These are phyloP conservation scores for Cololabis saira DNA, from an alignment of 2,113 vertebrate genomes.

Conservation along the genomic window DNA sequence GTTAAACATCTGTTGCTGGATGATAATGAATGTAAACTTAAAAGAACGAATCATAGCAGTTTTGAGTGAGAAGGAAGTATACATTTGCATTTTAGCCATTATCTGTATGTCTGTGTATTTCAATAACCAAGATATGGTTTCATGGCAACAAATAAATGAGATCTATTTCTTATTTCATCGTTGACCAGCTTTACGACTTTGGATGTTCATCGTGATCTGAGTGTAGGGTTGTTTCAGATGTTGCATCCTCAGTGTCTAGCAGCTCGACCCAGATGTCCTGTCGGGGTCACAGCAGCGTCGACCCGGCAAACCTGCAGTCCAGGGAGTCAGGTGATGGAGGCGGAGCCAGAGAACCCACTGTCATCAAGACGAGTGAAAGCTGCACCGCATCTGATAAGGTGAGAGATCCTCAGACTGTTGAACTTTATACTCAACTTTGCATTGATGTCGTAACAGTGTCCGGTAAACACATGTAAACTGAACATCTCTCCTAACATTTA, in stretches of 20 bases:
- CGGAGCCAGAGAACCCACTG: not conserved
- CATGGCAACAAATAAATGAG: too few relatives aligned
- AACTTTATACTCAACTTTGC: not conserved
- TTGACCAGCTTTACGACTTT: not conserved
- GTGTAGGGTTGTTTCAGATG: conserved; percentile 9
- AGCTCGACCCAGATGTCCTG: too few relatives aligned
- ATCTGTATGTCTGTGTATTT: too few relatives aligned
- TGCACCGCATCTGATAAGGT: conserved; percentile 23
- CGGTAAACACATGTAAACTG: too few relatives aligned
- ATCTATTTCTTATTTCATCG: too few relatives aligned
- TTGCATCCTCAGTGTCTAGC: conserved; percentile 4
- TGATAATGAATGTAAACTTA: too few relatives aligned
- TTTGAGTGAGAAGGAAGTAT: too few relatives aligned
- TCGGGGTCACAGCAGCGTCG: not conserved
- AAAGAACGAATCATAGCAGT: too few relatives aligned
- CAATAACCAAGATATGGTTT: too few relatives aligned
- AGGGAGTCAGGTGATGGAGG: conserved; percentile 16
- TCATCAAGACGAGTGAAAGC: conserved; percentile 20
- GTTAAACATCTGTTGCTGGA: too few relatives aligned
- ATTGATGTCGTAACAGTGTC: too few relatives aligned
- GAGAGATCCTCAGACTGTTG: conserved; percentile 14
- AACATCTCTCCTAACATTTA: not conserved
- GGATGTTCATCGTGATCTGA: conserved; percentile 3
- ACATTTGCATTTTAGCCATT: too few relatives aligned
- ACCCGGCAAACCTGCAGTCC: not conserved